Conservation (phyloP, 2,888 invertebrate genomes). For the Rotaria sp. region DNA sequence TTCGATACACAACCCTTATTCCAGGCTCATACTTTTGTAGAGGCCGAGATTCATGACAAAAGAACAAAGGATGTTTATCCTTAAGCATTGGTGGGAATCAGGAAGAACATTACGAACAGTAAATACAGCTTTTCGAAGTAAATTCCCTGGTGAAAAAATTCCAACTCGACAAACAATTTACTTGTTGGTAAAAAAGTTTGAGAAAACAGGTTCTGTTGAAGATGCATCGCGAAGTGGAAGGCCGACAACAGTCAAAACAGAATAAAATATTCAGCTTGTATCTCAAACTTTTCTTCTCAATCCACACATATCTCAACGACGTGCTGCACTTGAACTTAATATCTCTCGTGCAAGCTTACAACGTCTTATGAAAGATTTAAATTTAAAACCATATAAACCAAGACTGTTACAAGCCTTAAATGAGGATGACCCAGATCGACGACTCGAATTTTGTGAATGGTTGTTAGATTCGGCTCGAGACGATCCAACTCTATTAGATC, state of each 20-base stretch:
- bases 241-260: conserved; percentile 31
- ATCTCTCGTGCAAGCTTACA: conserved; percentile 30
- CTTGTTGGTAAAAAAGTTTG: conserved; percentile 33
- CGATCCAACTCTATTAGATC: conserved; percentile 32
- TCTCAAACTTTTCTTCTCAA: conserved; percentile 31
- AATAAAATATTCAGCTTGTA: conserved; percentile 25
- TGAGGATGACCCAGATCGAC: conserved; percentile 32
- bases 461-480: conserved; percentile 23
- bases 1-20: no score
- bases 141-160: conserved; percentile 32
- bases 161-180: conserved; percentile 35
- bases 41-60: no score
- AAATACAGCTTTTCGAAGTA: conserved; percentile 22
- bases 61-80: no score
- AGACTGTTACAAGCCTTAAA: conserved; percentile 31
- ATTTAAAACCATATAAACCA: conserved; percentile 30
- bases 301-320: conserved; percentile 27
- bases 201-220: conserved; percentile 33
- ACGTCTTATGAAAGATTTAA: conserved; percentile 30
- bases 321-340: conserved; percentile 31
- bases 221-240: conserved; percentile 31
- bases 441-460: conserved; percentile 32
- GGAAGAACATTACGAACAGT: no score
- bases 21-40: no score
- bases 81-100: no score